Conservation (phyloP, 1,140 invertebrate genomes). For the Macrocentrus cingulum region DNA sequence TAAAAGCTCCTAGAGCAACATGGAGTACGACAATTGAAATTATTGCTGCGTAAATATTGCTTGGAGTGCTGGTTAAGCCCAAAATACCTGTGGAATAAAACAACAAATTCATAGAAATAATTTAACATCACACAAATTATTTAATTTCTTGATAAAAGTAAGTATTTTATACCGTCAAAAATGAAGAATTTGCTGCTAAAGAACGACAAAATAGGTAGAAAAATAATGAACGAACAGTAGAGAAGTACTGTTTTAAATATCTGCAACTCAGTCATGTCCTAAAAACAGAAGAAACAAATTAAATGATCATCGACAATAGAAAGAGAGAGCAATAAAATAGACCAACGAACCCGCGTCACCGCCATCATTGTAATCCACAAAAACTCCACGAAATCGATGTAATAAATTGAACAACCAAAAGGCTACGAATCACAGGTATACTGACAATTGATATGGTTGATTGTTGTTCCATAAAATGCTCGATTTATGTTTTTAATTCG, state of each 20-base stretch:
- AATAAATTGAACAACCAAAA: too few species aligned
- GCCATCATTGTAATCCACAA: too few species aligned
- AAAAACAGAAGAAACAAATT: slow-evolving; percentile 24
- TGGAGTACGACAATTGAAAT: slow-evolving; percentile 72
- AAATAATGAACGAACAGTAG: slow-evolving; percentile 52
- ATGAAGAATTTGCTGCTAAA: slow-evolving; percentile 52
- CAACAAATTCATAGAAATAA: slow-evolving; percentile 16
- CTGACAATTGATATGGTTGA: too few species aligned
- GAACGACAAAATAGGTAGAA: slow-evolving; percentile 51
- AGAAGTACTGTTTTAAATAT: slow-evolving; percentile 52
- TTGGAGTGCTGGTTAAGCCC: slow-evolving; percentile 63
- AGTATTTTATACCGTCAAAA: slow-evolving; percentile 48
- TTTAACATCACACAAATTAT: too few species aligned
- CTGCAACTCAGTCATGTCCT: slow-evolving; percentile 48
- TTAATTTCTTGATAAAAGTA: slow-evolving; percentile 8
- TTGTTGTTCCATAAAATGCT: too few species aligned
- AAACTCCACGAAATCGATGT: too few species aligned
- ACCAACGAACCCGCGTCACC: too few species aligned
- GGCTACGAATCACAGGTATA: too few species aligned
- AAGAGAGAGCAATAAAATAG: too few species aligned
- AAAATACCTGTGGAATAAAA: slow-evolving; percentile 54
- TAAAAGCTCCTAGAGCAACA: slow-evolving; percentile 73
- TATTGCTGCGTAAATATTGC: slow-evolving; percentile 75
- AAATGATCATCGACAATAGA: too few species aligned
- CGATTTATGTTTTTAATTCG: too few species aligned